Base-by-base conservation (phyloP, 2,888 invertebrate genomes). In the Platerodrilus igneus region DNA sequence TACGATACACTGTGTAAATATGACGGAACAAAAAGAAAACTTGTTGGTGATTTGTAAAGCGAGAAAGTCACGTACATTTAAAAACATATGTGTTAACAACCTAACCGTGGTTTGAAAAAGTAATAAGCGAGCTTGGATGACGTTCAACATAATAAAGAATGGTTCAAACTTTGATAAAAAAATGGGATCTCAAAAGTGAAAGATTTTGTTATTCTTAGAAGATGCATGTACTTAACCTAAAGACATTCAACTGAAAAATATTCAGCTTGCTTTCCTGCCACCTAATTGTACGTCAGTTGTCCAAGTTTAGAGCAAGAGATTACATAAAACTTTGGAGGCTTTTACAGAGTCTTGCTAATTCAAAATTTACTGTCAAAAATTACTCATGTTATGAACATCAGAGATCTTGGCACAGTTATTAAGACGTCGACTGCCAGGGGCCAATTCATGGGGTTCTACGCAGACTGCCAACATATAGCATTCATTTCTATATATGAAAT, bases 101-200 rank as follows among this genome's bases (percentile, higher is more conserved):
- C n/a, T n/a, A 20, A 52, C 38, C 27, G 56, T 47, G 40, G 52
- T 46, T 41, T 55, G 44, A 20, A 37, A 43, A 32, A 49, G 36
- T 26, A 53, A 50, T 28, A 50, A 32, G 37, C 38, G 38, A 30
- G 37, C 46, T 6, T 50, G 48, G 48, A 46, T 46, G 48, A 50
- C 41, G 23, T 6, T 16, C 14, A 32, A 15, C 13, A 41, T 48
- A 6, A 48, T 50, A 35, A 41, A 11, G 5, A 41, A 47, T 19
- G 45, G 46, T 33, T 37, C 50, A 8, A 8, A 32, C 4, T 36
- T 44, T 18, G 22, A 43, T 19, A 39, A 14, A 31, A 28, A 9
- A 33, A 44, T 44, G 36, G 28, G 25, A 7, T n/a, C 15, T 15
- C 27, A 45, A 41, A 47, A 49, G 9, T n/a, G 41, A 20, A 45